Evolutionary conservation across 2,888 invertebrate genomes (phyloP).

Genomic region (Tuta absoluta): DNA sequence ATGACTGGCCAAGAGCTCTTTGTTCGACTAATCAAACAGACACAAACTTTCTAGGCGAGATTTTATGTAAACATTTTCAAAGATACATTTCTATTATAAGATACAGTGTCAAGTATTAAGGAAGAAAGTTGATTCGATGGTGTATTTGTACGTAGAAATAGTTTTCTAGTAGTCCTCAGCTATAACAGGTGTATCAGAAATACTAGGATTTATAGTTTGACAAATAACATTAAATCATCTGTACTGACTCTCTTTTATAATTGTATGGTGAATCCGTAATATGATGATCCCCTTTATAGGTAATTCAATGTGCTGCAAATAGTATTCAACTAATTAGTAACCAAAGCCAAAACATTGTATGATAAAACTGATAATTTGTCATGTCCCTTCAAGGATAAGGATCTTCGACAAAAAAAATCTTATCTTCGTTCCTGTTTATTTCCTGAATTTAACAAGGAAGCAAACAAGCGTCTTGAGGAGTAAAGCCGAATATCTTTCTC

Average conservation of each 20-base stretch:
- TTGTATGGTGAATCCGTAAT: too few relatives aligned
- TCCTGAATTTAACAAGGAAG: not conserved
- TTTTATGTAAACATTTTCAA: not conserved
- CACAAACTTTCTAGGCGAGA: constrained; percentile 1
- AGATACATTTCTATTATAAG: not conserved
- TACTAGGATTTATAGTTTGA: too few relatives aligned
- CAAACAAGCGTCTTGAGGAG: not conserved
- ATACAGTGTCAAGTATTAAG: not conserved
- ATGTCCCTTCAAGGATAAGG: not conserved
- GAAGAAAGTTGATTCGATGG: not conserved
- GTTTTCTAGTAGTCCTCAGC: too few relatives aligned
- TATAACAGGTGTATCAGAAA: too few relatives aligned
- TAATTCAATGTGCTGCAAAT: too few relatives aligned
- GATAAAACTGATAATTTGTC: too few relatives aligned
- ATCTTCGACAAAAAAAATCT: too few relatives aligned
- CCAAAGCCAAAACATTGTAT: too few relatives aligned
- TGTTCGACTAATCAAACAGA: constrained; percentile 19
- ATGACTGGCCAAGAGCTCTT: constrained; percentile 10
- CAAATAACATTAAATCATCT: too few relatives aligned
- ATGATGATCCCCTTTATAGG: too few relatives aligned
- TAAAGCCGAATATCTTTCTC: not conserved
- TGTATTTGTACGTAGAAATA: not conserved
- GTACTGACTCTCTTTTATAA: too few relatives aligned
- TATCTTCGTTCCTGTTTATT: not conserved
- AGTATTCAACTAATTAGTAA: too few relatives aligned